A percentile compares a stretch with the other conserved stretches of the same genome.
Evolutionary conservation across 37 sponge, comb jelly and placozoan genomes (phyloP).

Genomic region (Mnemiopsis leidyi): DNA sequence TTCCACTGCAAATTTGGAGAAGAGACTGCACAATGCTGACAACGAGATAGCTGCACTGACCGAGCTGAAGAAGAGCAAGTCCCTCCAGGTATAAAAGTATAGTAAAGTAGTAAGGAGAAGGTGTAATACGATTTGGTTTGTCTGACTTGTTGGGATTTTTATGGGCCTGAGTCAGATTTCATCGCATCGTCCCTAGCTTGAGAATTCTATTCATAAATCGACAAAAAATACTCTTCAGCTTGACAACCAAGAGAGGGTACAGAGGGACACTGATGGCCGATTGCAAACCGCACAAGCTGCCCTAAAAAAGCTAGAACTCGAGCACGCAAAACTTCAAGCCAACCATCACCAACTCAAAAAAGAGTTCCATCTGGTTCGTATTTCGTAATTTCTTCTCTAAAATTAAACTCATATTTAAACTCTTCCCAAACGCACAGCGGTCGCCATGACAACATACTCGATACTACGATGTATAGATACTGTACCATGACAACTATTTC

Average conservation of each 20-base stretch:
- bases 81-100: slow-evolving; percentile 22
- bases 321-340: slow-evolving; percentile 47
- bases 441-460: background rate
- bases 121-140: no score
- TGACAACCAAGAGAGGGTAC: slow-evolving; percentile 45
- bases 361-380: slow-evolving; percentile 61
- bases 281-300: background rate
- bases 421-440: background rate
- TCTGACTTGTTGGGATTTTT: no score
- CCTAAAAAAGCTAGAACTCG: slow-evolving; percentile 49
- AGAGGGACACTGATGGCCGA: background rate
- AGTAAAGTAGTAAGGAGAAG: no score
- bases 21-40: slow-evolving; percentile 45
- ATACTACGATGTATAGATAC: background rate
- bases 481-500: background rate
- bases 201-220: no score
- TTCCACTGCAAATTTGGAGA: slow-evolving; percentile 40
- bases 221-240: slow-evolving; percentile 34
- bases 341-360: slow-evolving; percentile 64
- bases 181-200: no score
- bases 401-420: background rate
- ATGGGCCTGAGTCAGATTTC: no score
- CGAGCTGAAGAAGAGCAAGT: slow-evolving; percentile 65
- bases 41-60: slow-evolving; percentile 46
- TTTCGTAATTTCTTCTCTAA: no score